Base-by-base conservation (phyloP, 2,113 vertebrate genomes). In the Bufo gargarizans region DNA sequence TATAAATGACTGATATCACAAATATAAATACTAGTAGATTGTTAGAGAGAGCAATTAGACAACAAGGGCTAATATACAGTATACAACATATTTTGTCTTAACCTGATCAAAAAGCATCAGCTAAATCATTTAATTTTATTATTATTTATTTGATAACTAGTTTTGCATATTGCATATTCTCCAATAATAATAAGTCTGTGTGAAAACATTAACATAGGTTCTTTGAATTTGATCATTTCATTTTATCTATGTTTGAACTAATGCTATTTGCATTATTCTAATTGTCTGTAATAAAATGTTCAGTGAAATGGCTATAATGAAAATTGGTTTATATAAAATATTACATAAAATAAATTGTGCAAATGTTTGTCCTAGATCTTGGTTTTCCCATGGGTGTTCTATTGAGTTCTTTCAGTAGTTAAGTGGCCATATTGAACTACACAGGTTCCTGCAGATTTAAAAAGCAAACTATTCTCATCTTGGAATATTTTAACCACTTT, bases 401-500 rank as follows among this genome's bases (percentile, higher is more conserved):
- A 13, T 13, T 11, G 20, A 56, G 19, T 47, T 9, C 55, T 79
- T 45, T 8, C n/a, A 45, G n/a, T 59, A 33, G 53, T 16, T 77
- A 79, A 56, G n/a, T 43, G 22, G 53, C n/a, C n/a, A 79, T 58
- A 79, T 58, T 33, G n/a, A 79, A 33, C 9, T 58, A 12, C 53
- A 19, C n/a, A 47, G 78, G 14, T 5, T 80, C 22, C 16, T 59
- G n/a, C 11, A 43, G 55, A 61, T 22, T 69, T 33, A 43, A 58
- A 82, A 72, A 72, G 58, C 2, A 19, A 56, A 71, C 47, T 61
- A 16, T 63, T 76, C n/a, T n/a, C 77, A 45, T 5, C 5, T n/a
- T 63, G 56, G 16, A 86, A 86, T 77, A 10, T 50, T 86, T 16
- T 43, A 86, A 17, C 13, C 33, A 56, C 58, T 65, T 80, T 56